Base-by-base conservation (phyloP, 2,888 invertebrate species). In the Bursaphelenchus okinawaensis region DNA sequence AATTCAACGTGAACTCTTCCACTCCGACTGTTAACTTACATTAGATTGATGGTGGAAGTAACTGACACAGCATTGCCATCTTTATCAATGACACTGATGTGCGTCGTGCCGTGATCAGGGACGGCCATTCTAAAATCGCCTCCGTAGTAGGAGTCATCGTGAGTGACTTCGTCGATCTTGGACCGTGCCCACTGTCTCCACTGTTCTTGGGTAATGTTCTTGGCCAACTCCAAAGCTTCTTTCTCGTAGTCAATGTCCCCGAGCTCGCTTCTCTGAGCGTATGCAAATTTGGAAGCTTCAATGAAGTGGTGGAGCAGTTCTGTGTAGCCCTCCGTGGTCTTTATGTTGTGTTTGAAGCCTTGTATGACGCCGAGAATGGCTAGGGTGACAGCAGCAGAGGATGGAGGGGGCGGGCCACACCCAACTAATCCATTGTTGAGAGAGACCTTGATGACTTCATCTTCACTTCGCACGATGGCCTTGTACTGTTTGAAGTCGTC, bases 31-130 rank as follows among this genome's bases (percentile, higher is more conserved):
- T n/a, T n/a, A 65, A 26, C 88, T 87, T 85, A 92, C 92, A 89
- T 88, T 67, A 87, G 87, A 83, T 93, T 93, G 23, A 93, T 87
- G 0, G 94, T 92, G 74, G 92, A 91, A 1, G 95, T 96, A 0
- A 90, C 89, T 0, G 93, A 89, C 0, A 95, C 92, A 0, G 93
- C 95, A 82, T 93, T 92, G 0, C 95, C 93, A 80, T 91, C 89
- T 4, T 66, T 65, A 62, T 83, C 83, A 26, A 94, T 83, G 55
- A 95, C 88, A 0, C 91, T 90, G 50, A 93, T 87, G 81, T 96
- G 95, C 0, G 93, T 89, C 0, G 96, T 98, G 50, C 95, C 94
- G 83, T 90, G 88, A 72, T 84, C 83, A 60, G 90, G 88, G 63
- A 87, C 73, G 4, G 57, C 55, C 12, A 51, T 66, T 26, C 54